Percentiles rank a stretch among this genome's conserved stretches.
Conservation (phyloP, 1,140 invertebrate genomes). For the Xylocopa sonorina region DNA sequence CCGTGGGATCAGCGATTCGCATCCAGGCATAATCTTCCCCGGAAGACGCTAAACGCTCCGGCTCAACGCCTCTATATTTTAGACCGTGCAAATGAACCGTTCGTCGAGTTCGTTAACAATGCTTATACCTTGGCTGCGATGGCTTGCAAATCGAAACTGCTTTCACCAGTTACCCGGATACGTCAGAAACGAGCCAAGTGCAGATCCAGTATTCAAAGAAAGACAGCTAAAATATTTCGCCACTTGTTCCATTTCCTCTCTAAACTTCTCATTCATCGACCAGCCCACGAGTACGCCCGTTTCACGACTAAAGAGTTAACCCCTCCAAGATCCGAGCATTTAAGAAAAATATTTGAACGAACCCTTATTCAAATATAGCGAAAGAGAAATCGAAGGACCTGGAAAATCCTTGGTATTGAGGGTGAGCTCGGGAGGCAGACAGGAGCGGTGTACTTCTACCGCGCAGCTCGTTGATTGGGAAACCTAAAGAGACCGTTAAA, state of each 20-base stretch:
- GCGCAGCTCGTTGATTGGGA: slow-evolving; percentile 51
- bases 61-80: slow-evolving; percentile 64
- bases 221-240: no score
- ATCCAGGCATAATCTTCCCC: slow-evolving; percentile 48
- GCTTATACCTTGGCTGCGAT: no score
- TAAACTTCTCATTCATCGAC: no score
- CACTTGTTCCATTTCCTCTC: no score
- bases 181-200: no score
- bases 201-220: no score
- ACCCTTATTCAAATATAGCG: not conserved
- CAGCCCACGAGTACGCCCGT: no score
- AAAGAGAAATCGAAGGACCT: not conserved
- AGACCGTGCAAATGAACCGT: slow-evolving; percentile 14
- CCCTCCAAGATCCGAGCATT: no score
- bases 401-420: not conserved
- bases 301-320: no score
- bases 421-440: not conserved
- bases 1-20: slow-evolving; percentile 19
- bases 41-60: slow-evolving; percentile 62
- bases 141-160: slow-evolving; percentile 21
- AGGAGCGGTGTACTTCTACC: not conserved
- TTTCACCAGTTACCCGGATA: no score
- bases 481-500: slow-evolving; percentile 63
- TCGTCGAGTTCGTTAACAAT: not conserved
- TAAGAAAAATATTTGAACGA: no score